Conservation (phyloP, 2,797 vertebrate genomes). For the Rallus crepitans region DNA sequence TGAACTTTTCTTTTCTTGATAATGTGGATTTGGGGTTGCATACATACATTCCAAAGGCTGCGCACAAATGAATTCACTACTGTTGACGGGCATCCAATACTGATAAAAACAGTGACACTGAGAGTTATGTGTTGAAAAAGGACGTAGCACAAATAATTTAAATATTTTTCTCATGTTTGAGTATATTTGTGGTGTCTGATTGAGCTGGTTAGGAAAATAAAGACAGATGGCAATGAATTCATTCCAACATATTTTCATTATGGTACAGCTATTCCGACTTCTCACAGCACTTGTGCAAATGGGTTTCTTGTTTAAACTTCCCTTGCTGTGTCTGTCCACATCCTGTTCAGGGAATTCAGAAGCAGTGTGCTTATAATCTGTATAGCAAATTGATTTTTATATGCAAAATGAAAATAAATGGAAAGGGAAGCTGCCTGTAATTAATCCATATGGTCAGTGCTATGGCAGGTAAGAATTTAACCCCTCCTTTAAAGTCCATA, state of each 20-base stretch:
- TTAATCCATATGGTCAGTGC: neutral
- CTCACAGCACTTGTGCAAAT: neutral
- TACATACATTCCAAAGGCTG: neutral
- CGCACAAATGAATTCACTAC: neutral
- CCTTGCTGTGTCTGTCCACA: neutral
- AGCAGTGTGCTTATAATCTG: neutral
- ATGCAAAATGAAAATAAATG: neutral
- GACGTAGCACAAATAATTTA: conserved; percentile 45
- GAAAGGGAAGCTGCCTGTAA: neutral
- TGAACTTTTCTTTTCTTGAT: neutral
- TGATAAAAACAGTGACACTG: neutral
- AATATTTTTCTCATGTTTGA: conserved; percentile 68
- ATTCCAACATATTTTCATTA: conserved; percentile 46
- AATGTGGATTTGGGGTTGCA: neutral
- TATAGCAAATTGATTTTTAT: neutral
- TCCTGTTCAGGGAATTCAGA: neutral
- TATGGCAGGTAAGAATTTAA: neutral
- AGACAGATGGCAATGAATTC: conserved; percentile 72
- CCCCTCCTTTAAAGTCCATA: neutral
- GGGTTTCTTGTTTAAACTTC: neutral
- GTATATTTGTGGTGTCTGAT: conserved; percentile 70
- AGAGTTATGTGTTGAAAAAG: neutral
- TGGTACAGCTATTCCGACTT: neutral
- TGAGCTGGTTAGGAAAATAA: conserved; percentile 64
- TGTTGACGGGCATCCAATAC: neutral